Evolutionary conservation across 2,113 vertebrate genomes (phyloP), one percentile per base, ranked within the genome.

Genomic region (human (Homo sapiens)): DNA sequence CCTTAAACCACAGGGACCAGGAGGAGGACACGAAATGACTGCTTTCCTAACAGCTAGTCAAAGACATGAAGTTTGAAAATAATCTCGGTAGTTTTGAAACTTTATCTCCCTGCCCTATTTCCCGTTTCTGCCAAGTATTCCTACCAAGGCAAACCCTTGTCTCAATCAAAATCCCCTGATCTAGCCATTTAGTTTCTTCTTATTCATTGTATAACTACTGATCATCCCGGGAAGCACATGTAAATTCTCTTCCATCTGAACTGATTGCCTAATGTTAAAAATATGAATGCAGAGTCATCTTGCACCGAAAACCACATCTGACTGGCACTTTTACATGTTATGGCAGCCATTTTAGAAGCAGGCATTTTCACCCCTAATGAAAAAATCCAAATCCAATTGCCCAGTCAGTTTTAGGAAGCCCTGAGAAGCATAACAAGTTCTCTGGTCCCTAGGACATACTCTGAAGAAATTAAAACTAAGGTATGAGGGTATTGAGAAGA

Each of bases 251-350:
- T 92, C 86, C 91, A 75, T 40, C 16, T 50, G 92, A 61, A 80
- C 84, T 79, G 86, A 85, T 80, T 82, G 96, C 78, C 84, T 88
- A 43, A 73, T 61, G 95, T 93, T 82, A 95, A 95, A 95, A 96
- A 72, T 70, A 90, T 20, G 57, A 92, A 38, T 25, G 59, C 61
- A 43, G 40, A 45, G 45, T 78, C 25, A 86, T 84, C 86, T 81
- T 40, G 23, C 87, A 68, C 73, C 61, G 94, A 94, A 96, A 94
- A 72, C 85, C 87, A 55, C 92, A 95, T 55, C 70, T 40, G 48
- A 93, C 86, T 84, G 35, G 73, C 27, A 92, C 45, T 93, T 94
- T 52, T n/a, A 76, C 35, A 38, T 68, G 50, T 79, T 80, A 22
- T 0, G 78, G 61, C 66, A 85, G 55, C 20, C 66, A 38, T 68